Conservation (phyloP, 2,113 vertebrate species). For the Elaphurus davidianus region DNA sequence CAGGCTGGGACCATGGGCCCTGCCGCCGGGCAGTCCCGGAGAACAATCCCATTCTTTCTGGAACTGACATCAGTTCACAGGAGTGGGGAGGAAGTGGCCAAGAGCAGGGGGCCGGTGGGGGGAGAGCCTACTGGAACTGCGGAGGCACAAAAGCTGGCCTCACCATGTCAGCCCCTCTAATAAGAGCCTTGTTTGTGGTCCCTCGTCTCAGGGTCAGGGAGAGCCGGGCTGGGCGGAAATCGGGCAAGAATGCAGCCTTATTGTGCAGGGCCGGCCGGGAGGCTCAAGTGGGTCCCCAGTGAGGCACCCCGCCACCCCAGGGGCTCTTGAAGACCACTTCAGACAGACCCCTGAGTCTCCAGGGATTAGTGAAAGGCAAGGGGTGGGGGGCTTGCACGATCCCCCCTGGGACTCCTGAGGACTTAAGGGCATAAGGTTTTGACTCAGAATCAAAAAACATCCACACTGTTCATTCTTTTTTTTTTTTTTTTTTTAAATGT, state of each 20-base stretch:
- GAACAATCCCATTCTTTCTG: constrained; percentile 28
- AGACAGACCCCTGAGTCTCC: constrained; percentile 19
- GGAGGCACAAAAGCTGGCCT: background rate
- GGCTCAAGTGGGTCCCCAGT: background rate
- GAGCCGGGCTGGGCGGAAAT: background rate
- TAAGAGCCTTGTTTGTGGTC: background rate
- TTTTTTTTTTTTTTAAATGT: background rate
- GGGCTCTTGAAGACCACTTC: constrained; percentile 36
- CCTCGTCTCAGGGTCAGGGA: background rate
- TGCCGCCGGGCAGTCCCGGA: fast-evolving
- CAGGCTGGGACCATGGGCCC: background rate
- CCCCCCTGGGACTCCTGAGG: background rate
- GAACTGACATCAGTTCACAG: background rate
- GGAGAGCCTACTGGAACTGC: background rate
- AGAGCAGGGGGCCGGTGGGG: background rate
- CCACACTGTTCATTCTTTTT: background rate
- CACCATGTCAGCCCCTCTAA: background rate
- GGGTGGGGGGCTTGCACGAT: fast-evolving
- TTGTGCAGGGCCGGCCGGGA: background rate
- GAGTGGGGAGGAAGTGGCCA: background rate
- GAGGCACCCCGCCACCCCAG: background rate
- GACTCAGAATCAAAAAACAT: background rate
- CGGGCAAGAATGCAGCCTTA: background rate
- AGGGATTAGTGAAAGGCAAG: background rate
- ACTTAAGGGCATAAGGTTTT: background rate